Base-by-base conservation (phyloP, 1,140 invertebrate species). In the Ceratosolen solmsi region DNA sequence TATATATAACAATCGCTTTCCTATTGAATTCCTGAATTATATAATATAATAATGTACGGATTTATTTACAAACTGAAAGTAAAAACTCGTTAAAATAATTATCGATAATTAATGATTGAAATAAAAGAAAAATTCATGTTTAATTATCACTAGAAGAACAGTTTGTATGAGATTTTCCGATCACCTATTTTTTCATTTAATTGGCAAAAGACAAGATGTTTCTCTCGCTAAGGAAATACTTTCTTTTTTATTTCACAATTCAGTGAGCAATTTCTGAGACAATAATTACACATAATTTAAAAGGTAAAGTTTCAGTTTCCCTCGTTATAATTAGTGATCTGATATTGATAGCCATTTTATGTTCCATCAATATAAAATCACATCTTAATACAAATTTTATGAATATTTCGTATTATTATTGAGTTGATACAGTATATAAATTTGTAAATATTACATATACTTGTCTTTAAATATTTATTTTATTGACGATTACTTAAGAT, bases 211-310 rank as follows among this genome's bases (percentile, higher is more conserved):
- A 27, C 54, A 4, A 8, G 5, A 27, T 65, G 5, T 15, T 33
- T 27, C 22, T 51, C 9, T 8, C 20, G 0, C 11, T 22, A 60
- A 63, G 25, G 36, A n/a, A 27, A 65, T 38, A 15, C 46, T 58
- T 68, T 54, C 25, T 49, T 75, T 75, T 70, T 49, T 71, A 22
- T 58, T 80, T 74, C 46, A 75, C 79, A 75, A 56, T 68, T 75
- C 51, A 82, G 13, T 38, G 63, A 76, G 54, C 80, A 58, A 41
- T 70, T 54, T 51, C 11, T 68, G 63, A 56, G 11, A n/a, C 70
- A 75, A 77, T 82, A 82, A 77, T 46, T 51, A 76, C 51, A 49
- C 17, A 49, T 74, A 51, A 82, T 76, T 82, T 82, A 82, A 41
- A 22, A 56, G 13, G 22, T 56, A 63, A 22, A n/a, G 41, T 63